phyloP scores from a whole-genome alignment of 2,797 vertebrate genomes.

The Hippoglossus hippoglossus region DNA sequence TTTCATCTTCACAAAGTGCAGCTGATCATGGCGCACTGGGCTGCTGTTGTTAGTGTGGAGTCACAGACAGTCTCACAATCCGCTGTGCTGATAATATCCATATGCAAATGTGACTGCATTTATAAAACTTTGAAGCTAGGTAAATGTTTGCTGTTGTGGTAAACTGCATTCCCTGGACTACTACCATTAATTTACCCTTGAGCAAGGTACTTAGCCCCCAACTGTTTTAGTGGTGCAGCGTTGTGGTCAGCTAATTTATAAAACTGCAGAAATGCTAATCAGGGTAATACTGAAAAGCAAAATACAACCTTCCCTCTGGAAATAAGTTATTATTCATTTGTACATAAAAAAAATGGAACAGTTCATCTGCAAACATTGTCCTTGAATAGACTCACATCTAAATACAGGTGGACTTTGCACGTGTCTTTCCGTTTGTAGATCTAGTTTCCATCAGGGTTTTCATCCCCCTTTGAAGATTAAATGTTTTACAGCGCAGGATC shows the following conservation, averaged over 20 bases:
- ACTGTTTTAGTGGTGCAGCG: slow-evolving; percentile 35
- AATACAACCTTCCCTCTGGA: slow-evolving; percentile 9
- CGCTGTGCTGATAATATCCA: slow-evolving; percentile 39
- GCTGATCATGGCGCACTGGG: slow-evolving; percentile 45
- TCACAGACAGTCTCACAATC: slow-evolving; percentile 21
- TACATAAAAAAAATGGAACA: not conserved
- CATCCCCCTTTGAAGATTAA: not conserved
- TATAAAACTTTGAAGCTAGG: slow-evolving; percentile 26
- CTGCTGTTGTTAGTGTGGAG: slow-evolving; percentile 45
- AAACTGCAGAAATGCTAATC: slow-evolving; percentile 43
- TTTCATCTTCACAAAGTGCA: slow-evolving; percentile 62
- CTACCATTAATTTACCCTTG: slow-evolving; percentile 40
- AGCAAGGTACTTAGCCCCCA: slow-evolving; percentile 52
- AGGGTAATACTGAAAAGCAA: slow-evolving; percentile 1
- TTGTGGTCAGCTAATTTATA: slow-evolving; percentile 23
- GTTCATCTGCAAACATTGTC: not conserved
- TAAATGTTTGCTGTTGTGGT: slow-evolving; percentile 20
- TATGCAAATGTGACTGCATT: slow-evolving; percentile 29
- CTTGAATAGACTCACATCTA: not conserved
- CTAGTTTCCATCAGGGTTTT: too few species aligned
- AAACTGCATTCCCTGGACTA: slow-evolving; percentile 17
- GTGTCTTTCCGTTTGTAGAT: not conserved
- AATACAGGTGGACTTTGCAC: not conserved
- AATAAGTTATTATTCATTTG: slow-evolving; percentile 14
- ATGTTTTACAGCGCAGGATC: slow-evolving; percentile 1